phyloP scores from a whole-genome alignment of 2,113 vertebrate genomes.

The Leucopternis melanops region DNA sequence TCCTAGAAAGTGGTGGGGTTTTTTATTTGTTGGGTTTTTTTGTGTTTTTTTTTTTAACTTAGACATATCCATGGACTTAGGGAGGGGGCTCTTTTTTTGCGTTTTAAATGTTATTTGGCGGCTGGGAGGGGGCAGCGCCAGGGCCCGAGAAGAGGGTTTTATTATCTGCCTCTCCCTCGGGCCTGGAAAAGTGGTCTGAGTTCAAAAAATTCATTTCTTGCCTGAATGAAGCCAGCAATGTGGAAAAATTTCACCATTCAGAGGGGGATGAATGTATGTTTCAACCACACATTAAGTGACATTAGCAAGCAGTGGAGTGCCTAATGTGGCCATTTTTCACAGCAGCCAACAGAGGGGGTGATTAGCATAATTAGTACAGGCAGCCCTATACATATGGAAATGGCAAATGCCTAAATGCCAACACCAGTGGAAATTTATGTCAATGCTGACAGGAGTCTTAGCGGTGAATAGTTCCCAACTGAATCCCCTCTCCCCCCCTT shows the following conservation, averaged over 20 bases:
- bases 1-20: background rate
- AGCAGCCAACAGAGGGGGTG: constrained; percentile 91
- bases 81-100: background rate
- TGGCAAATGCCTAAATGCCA: constrained; percentile 91
- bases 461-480: constrained; percentile 85
- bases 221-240: constrained; percentile 94
- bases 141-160: constrained; percentile 62
- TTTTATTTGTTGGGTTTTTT: fast-evolving
- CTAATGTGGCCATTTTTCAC: constrained; percentile 96
- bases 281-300: constrained; percentile 94
- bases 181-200: constrained; percentile 81
- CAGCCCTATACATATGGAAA: constrained; percentile 96
- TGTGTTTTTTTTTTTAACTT: background rate
- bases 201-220: constrained; percentile 94
- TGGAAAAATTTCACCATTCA: constrained; percentile 96
- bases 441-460: constrained; percentile 87
- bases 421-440: constrained; percentile 92
- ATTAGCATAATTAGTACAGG: constrained; percentile 98
- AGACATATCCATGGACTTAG: background rate
- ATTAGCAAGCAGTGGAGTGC: constrained; percentile 96
- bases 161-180: constrained; percentile 70
- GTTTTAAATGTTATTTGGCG: constrained; percentile 50
- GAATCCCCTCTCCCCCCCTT: constrained; percentile 43
- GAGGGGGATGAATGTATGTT: constrained; percentile 91
- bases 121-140: constrained; percentile 50